phyloP scores from a whole-genome alignment of 2,797 vertebrate genomes.

The Dendrocincla tyrannina region DNA sequence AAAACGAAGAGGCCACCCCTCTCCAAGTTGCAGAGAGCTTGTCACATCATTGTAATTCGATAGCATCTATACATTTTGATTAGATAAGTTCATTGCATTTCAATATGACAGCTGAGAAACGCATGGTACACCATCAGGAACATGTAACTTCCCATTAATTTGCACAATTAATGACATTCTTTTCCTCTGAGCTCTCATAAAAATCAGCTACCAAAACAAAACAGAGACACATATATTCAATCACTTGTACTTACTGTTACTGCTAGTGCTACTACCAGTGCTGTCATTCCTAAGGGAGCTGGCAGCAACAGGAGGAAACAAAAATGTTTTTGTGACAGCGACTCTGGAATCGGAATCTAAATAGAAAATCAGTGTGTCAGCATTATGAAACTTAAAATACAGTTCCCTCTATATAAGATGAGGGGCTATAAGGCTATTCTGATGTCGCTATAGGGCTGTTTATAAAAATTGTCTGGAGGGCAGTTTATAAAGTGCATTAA shows the following conservation, averaged over 20 bases:
- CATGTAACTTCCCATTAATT: slow-evolving; percentile 37
- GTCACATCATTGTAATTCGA: not conserved
- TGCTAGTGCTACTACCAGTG: slow-evolving; percentile 69
- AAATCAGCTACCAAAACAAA: slow-evolving; percentile 55
- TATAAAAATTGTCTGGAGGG: not conserved
- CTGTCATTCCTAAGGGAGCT: slow-evolving; percentile 82
- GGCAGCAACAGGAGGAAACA: slow-evolving; percentile 82
- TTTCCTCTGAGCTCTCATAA: slow-evolving; percentile 9
- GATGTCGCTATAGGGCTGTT: not conserved
- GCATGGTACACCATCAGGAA: slow-evolving; percentile 51
- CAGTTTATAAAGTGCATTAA: not conserved
- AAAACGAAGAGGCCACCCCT: not conserved
- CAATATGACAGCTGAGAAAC: slow-evolving; percentile 35
- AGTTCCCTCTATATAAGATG: slow-evolving; percentile 21
- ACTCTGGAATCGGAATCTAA: slow-evolving; percentile 82
- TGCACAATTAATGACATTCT: slow-evolving; percentile 42
- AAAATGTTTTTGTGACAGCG: slow-evolving; percentile 80
- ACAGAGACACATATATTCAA: slow-evolving; percentile 67
- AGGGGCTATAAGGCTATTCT: not conserved
- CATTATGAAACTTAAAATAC: slow-evolving; percentile 55
- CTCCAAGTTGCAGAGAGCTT: slow-evolving; percentile 11
- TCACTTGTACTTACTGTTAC: slow-evolving; percentile 77
- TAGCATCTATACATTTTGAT: slow-evolving; percentile 21
- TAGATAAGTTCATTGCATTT: slow-evolving; percentile 11
- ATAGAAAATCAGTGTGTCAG: slow-evolving; percentile 76